phyloP scores from a whole-genome alignment of 2,888 invertebrate species.

The Mylabris sibirica region DNA sequence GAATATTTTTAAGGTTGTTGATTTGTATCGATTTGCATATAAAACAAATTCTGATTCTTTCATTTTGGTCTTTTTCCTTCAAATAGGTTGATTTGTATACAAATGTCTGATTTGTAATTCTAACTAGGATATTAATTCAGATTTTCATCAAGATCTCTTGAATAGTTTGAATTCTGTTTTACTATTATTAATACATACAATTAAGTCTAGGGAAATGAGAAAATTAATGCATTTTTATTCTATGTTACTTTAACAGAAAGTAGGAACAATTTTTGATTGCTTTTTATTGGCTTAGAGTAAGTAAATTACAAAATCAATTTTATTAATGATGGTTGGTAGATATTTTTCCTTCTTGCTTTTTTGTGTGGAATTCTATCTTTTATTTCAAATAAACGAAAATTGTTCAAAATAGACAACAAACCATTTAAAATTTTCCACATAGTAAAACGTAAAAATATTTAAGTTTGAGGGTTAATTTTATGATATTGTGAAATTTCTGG shows the following conservation, averaged over 20 bases:
- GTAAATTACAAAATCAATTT: conserved; percentile 2
- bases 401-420: not conserved
- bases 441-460: not conserved
- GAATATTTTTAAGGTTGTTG: not conserved
- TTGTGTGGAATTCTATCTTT: not conserved
- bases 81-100: not conserved
- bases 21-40: not conserved
- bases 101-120: conserved; percentile 1
- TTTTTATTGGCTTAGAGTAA: not conserved
- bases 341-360: no score
- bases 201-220: no score
- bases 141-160: conserved; percentile 7
- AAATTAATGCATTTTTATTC: no score
- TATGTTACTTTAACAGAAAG: no score
- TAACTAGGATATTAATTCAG: not conserved
- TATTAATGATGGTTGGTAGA: no score
- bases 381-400: no score
- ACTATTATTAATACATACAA: not conserved
- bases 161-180: not conserved
- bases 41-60: not conserved
- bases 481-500: conserved; percentile 3
- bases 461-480: conserved; percentile 6
- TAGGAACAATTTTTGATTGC: no score
- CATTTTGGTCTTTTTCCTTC: not conserved
- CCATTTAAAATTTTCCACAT: not conserved